A percentile compares a stretch with the other conserved stretches of the same genome.
Evolutionary conservation across 2,888 invertebrate genomes (phyloP).

Genomic region (Tenthredo scrophulariae): DNA sequence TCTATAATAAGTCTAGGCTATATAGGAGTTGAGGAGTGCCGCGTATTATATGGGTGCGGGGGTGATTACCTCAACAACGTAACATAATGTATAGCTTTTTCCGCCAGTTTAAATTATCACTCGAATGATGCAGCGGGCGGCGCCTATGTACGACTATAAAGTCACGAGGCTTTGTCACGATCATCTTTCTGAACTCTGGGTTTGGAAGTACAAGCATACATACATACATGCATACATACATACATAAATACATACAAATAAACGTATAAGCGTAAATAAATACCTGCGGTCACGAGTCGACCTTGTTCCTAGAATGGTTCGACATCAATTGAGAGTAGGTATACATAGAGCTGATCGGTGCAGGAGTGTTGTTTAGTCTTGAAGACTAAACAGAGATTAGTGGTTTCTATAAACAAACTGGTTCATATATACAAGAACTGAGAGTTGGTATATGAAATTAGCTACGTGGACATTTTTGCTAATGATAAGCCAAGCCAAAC

Average conservation of each 20-base stretch:
- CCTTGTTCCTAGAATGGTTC: constrained; percentile 12
- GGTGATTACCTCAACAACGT: neutral
- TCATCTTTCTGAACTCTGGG: neutral
- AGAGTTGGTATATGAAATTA: neutral
- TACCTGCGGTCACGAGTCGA: constrained; percentile 14
- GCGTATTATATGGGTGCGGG: neutral
- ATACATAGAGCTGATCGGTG: neutral
- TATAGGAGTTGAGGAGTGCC: neutral
- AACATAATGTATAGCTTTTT: neutral
- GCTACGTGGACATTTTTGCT: constrained; percentile 7
- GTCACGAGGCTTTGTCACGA: neutral
- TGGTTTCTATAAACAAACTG: neutral
- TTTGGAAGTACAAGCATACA: neutral
- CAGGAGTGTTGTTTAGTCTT: neutral
- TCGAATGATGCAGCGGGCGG: neutral
- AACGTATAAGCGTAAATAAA: constrained; percentile 16
- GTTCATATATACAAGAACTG: neutral
- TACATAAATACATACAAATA: neutral
- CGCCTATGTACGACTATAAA: constrained; percentile 4
- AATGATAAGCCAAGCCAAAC: neutral
- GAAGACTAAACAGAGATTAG: constrained; percentile 43
- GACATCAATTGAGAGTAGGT: neutral
- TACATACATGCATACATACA: neutral
- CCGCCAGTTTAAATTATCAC: neutral
- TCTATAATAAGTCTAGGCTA: neutral